Conservation (phyloP, 2,888 invertebrate species). For the Siphlonurus alternatus region DNA sequence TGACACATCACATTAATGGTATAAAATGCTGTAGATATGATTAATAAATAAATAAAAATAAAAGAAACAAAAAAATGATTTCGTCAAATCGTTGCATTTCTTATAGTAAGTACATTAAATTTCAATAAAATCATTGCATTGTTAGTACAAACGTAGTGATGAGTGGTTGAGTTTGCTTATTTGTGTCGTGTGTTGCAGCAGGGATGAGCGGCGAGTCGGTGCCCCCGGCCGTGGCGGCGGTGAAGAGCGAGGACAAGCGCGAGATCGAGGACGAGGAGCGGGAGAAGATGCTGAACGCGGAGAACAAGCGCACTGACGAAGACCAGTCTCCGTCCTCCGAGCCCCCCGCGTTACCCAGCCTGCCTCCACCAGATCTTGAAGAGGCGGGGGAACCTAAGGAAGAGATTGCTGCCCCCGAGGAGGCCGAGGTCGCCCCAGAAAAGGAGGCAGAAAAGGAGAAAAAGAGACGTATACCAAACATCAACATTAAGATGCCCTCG, state of each 20-base stretch:
- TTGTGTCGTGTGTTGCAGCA: too few species aligned
- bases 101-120: too few species aligned
- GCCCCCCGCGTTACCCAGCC: neutral
- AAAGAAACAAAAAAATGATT: neutral
- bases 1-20: too few species aligned
- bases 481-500: slow-evolving; percentile 76
- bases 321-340: slow-evolving; percentile 9
- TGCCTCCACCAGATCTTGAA: slow-evolving; percentile 12
- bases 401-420: slow-evolving; percentile 45
- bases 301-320: slow-evolving; percentile 37
- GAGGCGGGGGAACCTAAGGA: slow-evolving; percentile 38
- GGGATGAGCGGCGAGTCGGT: slow-evolving; percentile 6
- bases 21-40: neutral
- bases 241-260: slow-evolving; percentile 43
- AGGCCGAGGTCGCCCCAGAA: slow-evolving; percentile 46
- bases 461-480: slow-evolving; percentile 45
- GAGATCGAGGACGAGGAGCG: slow-evolving; percentile 48
- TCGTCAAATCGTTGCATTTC: neutral
- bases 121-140: too few species aligned
- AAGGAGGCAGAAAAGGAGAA: slow-evolving; percentile 20
- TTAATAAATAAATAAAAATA: neutral
- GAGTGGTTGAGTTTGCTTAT: too few species aligned
- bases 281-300: slow-evolving; percentile 41
- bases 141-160: too few species aligned
- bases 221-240: slow-evolving; percentile 6